Evolutionary conservation across 92 coral and sea anemone genomes (phyloP), one percentile per base, ranked within the genome.

Genomic region (Virgularia gustaviana): DNA sequence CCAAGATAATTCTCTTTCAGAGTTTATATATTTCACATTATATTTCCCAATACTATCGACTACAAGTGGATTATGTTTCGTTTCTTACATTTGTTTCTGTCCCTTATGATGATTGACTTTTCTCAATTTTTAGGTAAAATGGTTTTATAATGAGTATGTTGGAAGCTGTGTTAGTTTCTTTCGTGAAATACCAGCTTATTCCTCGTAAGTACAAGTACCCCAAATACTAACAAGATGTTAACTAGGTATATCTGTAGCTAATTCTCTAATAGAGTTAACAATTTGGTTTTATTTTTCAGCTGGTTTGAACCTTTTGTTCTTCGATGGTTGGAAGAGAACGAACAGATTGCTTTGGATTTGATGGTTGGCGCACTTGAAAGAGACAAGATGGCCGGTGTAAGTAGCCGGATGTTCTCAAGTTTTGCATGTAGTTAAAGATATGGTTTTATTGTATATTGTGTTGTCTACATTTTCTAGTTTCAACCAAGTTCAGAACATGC

Each of bases 251-350:
- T 11, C 49, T 55, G 24, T 55, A 55, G 11, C 24, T 55, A 55
- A 20, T 20, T 9, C 11, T 22, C 24, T 0, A 15, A n/a, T 43
- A 20, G 30, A 18, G 2, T 43, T 4, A 23, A 41, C 20, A 0
- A 30, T 59, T 44, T 72, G 2, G 13, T 37, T 55, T 70, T 28
- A 11, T 42, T 54, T 63, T 64, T 5, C 57, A 94, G 99, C 18
- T 94, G 99, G 99, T 94, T 94, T 56, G 91, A 94, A 73, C 86
- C 90, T 22, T 94, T 94, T 75, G 99, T 94, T 38, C 86, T 88
- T 12, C 94, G 86, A 72, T 94, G 99, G 99, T 70, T 94, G 88
- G 88, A 88, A 24, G 99, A 94, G 61, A 94, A 94, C 68, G 99
- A 89, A 42, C 89, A 94, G 58, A 89, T 87, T 12, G 85, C 99